Percentiles rank a stretch among this genome's conserved stretches.
phyloP scores from a whole-genome alignment of 2,888 invertebrate species.

The Cryptocheilus praepositus region DNA sequence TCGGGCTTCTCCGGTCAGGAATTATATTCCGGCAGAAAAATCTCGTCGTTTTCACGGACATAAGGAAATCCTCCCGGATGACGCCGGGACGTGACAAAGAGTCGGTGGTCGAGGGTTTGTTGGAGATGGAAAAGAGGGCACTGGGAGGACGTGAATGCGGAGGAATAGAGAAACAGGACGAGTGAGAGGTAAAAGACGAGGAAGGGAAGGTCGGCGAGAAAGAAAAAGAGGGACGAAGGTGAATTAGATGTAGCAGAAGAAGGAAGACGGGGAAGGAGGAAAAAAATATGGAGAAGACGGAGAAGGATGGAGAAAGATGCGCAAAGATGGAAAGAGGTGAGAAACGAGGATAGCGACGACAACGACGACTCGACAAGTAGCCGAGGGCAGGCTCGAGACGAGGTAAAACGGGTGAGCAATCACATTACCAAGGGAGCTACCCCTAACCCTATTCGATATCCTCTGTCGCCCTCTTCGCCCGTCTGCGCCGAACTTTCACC shows the following conservation, averaged over 20 bases:
- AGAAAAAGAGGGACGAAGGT: no score
- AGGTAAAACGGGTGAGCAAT: conserved; percentile 66
- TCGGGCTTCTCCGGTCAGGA: conserved; percentile 9
- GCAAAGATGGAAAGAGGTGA: conserved; percentile 56
- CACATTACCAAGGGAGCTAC: conserved; percentile 61
- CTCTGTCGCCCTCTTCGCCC: conserved; percentile 47
- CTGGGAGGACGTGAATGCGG: conserved; percentile 7
- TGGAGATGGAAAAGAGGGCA: conserved; percentile 12
- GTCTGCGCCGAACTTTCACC: conserved; percentile 37
- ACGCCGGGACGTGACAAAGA: conserved; percentile 19
- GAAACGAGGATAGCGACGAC: conserved; percentile 61
- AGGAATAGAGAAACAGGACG: conserved; percentile 18
- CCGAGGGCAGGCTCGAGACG: conserved; percentile 45
- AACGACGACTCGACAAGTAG: conserved; percentile 49
- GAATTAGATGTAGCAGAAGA: conserved; percentile 20
- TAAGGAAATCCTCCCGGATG: conserved; percentile 38
- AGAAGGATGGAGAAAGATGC: conserved; percentile 61
- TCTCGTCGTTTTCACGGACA: conserved; percentile 46
- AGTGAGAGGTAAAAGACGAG: conserved; percentile 34
- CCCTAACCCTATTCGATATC: conserved; percentile 66
- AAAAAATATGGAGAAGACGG: no score
- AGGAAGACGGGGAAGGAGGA: conserved; percentile 41
- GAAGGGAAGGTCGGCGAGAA: conserved; percentile 41
- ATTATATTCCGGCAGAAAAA: conserved; percentile 13
- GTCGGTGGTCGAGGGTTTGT: conserved; percentile 30